These are phyloP conservation scores for Platycnemis pennipes DNA, from an alignment of 2,888 invertebrate species.

Conservation along the genomic window DNA sequence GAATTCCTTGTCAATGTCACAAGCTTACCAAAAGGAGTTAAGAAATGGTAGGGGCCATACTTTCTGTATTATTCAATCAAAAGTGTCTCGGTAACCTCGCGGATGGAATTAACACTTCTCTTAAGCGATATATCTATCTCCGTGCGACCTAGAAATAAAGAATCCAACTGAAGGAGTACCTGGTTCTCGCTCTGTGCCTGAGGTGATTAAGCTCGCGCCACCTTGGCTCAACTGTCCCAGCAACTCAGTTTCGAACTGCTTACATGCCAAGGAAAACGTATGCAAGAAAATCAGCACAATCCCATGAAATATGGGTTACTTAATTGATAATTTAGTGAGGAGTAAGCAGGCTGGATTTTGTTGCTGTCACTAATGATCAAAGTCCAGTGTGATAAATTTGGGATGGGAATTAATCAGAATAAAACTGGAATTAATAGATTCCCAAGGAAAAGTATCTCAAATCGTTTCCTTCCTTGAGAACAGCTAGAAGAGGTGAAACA, in stretches of 20 bases:
- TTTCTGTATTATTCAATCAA: background rate
- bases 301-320: background rate
- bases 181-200: background rate
- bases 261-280: background rate
- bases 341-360: background rate
- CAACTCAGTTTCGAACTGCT: background rate
- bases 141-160: background rate
- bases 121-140: background rate
- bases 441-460: too few relatives aligned
- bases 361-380: background rate
- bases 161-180: background rate
- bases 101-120: background rate
- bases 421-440: too few relatives aligned
- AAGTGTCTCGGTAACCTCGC: background rate
- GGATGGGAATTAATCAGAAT: too few relatives aligned
- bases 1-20: background rate
- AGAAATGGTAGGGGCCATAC: background rate
- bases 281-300: background rate
- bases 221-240: background rate
- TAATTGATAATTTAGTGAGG: background rate
- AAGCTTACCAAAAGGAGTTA: background rate
- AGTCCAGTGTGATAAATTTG: too few relatives aligned
- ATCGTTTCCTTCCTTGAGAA: too few relatives aligned
- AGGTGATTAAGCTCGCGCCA: background rate
- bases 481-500: too few relatives aligned